Conservation (phyloP, 2,888 invertebrate species). For the Ernsta delagoae region DNA sequence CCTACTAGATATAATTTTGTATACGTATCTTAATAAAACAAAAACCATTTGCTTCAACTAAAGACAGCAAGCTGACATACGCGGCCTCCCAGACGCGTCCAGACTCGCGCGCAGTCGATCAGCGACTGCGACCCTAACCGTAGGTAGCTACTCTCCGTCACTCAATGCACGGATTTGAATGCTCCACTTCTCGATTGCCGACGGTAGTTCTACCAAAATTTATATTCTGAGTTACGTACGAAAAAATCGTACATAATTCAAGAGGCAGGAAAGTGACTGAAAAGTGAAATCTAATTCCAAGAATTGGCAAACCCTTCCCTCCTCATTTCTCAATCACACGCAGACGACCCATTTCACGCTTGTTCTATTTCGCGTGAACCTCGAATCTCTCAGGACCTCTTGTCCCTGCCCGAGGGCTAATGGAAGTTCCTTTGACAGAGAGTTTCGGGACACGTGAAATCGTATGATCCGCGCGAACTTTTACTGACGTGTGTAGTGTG, state of each 20-base stretch:
- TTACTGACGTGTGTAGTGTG: background rate
- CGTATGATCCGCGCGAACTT: slow-evolving; percentile 4
- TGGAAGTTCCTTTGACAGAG: slow-evolving; percentile 28
- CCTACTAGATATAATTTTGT: too few species aligned
- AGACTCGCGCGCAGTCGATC: too few species aligned
- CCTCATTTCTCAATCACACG: slow-evolving; percentile 14
- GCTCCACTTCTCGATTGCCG: too few species aligned
- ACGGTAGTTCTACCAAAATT: too few species aligned
- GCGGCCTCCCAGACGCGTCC: too few species aligned
- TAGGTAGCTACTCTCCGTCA: too few species aligned
- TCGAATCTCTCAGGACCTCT: slow-evolving; percentile 25
- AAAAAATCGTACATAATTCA: background rate
- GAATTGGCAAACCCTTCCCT: background rate
- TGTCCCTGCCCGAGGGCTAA: slow-evolving; percentile 26
- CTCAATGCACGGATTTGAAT: too few species aligned
- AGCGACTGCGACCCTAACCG: too few species aligned
- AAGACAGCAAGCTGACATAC: too few species aligned
- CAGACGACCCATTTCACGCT: slow-evolving; percentile 25
- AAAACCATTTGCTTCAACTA: too few species aligned
- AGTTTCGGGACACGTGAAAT: slow-evolving; percentile 18
- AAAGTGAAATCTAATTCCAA: background rate
- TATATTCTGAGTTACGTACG: too few species aligned
- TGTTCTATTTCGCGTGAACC: slow-evolving; percentile 18
- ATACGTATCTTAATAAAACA: too few species aligned
- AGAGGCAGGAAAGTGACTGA: background rate